Percentiles rank a stretch among this genome's conserved stretches.
Conservation (phyloP, 1,140 invertebrate species). For the Penaeus chinensis region DNA sequence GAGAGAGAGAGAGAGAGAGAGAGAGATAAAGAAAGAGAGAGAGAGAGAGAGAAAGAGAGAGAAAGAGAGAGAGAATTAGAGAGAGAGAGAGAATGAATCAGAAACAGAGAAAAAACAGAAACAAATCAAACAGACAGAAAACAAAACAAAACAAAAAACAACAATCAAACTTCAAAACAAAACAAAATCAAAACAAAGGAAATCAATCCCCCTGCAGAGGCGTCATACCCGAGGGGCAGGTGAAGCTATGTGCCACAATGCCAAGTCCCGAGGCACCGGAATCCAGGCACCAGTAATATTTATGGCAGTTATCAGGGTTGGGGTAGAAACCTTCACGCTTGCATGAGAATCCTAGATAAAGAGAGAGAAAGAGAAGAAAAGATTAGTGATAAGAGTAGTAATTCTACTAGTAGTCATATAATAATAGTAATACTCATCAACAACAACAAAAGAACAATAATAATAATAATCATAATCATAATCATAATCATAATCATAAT, state of each 20-base stretch:
- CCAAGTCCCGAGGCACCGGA: conserved; percentile 88
- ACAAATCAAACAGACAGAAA: no score
- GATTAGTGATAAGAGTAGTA: neutral
- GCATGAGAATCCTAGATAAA: conserved; percentile 83
- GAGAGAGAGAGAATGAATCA: neutral
- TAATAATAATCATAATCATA: no score
- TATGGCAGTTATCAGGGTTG: conserved; percentile 93
- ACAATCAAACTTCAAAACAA: neutral
- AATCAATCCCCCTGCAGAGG: conserved; percentile 68
- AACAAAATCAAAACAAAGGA: neutral
- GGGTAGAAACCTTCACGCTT: conserved; percentile 93
- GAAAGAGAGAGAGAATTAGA: neutral
- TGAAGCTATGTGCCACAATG: conserved; percentile 92
- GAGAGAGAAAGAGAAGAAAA: neutral
- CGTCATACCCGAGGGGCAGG: conserved; percentile 79
- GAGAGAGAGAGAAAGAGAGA: neutral
- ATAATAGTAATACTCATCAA: no score
- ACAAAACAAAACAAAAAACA: no score
- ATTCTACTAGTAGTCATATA: no score
- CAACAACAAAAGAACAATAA: no score
- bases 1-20: neutral
- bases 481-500: no score
- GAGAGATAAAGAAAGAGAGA: neutral
- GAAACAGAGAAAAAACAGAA: no score
- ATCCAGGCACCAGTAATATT: conserved; percentile 94